A percentile compares a stretch with the other conserved stretches of the same genome.
phyloP scores from a whole-genome alignment of 2,113 vertebrate species.

The Oncorhynchus keta region DNA sequence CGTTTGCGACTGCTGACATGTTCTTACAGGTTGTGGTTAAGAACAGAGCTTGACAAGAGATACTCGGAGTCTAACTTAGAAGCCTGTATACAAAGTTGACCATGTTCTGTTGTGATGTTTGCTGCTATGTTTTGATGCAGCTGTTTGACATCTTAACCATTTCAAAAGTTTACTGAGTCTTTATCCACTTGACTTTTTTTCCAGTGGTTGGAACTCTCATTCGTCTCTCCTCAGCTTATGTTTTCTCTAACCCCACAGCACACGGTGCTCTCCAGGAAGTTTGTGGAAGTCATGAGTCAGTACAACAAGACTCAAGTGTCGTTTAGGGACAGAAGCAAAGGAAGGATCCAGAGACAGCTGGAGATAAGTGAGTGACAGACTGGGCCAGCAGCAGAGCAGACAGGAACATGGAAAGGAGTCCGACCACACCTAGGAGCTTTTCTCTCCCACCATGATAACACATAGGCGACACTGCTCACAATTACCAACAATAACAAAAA shows the following conservation, averaged over 20 bases:
- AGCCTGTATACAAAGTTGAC: background rate
- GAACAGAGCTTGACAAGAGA: background rate
- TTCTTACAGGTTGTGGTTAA: background rate
- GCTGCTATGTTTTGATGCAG: background rate
- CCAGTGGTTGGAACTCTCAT: background rate
- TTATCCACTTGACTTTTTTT: background rate
- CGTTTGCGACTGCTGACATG: background rate
- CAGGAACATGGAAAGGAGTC: background rate
- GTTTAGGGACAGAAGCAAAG: slow-evolving; percentile 93
- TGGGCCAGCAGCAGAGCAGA: background rate
- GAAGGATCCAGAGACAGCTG: slow-evolving; percentile 90
- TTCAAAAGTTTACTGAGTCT: background rate
- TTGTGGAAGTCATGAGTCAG: slow-evolving; percentile 93
- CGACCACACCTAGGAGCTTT: background rate
- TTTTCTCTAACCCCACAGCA: slow-evolving; percentile 71
- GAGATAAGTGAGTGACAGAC: slow-evolving; percentile 89
- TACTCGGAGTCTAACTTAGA: background rate
- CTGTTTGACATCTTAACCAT: background rate
- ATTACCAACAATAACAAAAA: too few species aligned
- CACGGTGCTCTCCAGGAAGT: slow-evolving; percentile 87
- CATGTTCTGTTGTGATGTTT: background rate
- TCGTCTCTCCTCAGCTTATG: background rate
- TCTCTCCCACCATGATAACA: background rate
- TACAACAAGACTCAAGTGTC: slow-evolving; percentile 91
- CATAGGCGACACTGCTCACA: background rate